A percentile compares a stretch with the other conserved stretches of the same genome.
phyloP scores from a whole-genome alignment of 2,888 invertebrate species.

The Synergus gifuensis region DNA sequence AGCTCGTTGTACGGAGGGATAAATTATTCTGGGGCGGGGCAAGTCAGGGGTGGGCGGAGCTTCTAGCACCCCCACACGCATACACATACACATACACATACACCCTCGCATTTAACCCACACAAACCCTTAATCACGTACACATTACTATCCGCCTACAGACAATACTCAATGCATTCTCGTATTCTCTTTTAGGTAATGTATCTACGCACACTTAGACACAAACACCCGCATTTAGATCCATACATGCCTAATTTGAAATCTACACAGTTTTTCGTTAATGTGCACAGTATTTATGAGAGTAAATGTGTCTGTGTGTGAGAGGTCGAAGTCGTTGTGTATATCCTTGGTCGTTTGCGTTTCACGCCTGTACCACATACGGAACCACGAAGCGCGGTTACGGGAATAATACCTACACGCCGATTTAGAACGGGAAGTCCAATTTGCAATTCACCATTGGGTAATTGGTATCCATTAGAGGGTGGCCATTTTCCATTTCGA shows the following conservation, averaged over 20 bases:
- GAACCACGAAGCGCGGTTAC: conserved; percentile 62
- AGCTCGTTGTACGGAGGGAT: conserved; percentile 64
- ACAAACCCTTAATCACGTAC: not conserved
- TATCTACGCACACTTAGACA: not conserved
- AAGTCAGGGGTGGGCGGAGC: conserved; percentile 67
- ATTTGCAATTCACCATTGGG: conserved; percentile 70
- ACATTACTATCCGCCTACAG: conserved; percentile 15
- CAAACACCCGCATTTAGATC: not conserved
- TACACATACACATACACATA: not conserved
- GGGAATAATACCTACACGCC: conserved; percentile 64
- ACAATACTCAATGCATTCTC: not conserved
- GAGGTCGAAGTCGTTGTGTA: conserved; percentile 11
- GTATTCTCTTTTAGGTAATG: not conserved
- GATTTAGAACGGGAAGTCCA: conserved; percentile 68
- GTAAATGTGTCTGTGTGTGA: conserved; percentile 20
- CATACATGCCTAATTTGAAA: not conserved
- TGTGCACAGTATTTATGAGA: conserved; percentile 19
- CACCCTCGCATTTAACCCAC: not conserved
- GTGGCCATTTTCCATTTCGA: conserved; percentile 48
- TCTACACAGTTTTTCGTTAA: conserved; percentile 9
- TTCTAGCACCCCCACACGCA: conserved; percentile 58
- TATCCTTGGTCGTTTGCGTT: conserved; percentile 38
- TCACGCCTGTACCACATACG: conserved; percentile 49
- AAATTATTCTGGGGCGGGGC: conserved; percentile 68
- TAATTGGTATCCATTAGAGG: conserved; percentile 67